These are phyloP conservation scores for Psittacula cyanocephala DNA, from an alignment of 2,113 vertebrate species.

Conservation along the genomic window DNA sequence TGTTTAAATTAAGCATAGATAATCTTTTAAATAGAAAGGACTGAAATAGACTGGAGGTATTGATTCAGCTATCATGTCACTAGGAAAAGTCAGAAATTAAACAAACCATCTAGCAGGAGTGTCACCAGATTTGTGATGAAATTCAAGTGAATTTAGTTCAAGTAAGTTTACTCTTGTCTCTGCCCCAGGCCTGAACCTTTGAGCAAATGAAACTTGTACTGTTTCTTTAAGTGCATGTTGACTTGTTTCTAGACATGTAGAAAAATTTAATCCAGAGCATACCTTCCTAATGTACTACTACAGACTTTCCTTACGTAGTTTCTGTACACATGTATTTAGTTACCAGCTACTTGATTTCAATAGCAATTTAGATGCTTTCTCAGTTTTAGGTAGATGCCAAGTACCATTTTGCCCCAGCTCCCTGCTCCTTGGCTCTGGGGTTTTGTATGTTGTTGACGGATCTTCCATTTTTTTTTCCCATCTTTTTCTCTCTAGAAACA, in stretches of 20 bases:
- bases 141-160: background rate
- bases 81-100: background rate
- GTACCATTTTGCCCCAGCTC: background rate
- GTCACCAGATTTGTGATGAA: background rate
- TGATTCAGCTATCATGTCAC: background rate
- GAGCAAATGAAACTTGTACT: background rate
- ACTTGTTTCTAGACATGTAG: fast-evolving
- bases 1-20: background rate
- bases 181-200: background rate
- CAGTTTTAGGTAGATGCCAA: background rate
- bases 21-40: background rate
- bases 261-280: background rate
- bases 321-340: background rate
- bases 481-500: background rate
- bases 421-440: background rate
- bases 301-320: background rate
- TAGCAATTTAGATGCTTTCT: background rate
- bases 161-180: background rate
- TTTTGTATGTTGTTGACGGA: background rate
- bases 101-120: background rate
- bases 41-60: background rate
- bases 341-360: background rate
- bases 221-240: background rate
- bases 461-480: background rate
- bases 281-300: background rate